Conservation (phyloP, 2,797 vertebrate species). For the Myotis vivesi region DNA sequence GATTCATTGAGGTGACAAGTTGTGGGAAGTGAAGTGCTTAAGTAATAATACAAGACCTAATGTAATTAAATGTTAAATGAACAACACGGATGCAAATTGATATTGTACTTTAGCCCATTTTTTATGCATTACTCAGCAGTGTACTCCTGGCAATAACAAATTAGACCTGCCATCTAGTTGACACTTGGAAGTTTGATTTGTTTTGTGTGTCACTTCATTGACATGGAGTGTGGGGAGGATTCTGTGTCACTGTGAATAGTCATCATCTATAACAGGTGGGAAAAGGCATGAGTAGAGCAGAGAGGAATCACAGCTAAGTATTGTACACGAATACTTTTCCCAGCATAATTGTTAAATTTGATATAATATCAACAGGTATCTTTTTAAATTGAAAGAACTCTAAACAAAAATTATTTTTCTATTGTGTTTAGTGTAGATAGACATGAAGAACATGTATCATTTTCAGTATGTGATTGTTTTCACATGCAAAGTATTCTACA, state of each 20-base stretch:
- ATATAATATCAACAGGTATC: not conserved
- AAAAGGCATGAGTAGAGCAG: not conserved
- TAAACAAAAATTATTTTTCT: not conserved
- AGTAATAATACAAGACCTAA: not conserved
- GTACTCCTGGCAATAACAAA: not conserved
- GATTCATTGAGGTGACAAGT: not conserved
- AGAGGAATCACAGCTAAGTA: not conserved
- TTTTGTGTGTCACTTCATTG: not conserved
- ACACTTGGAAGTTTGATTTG: not conserved
- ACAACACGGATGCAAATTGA: not conserved
- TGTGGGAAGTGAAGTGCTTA: not conserved
- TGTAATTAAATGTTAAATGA: not conserved
- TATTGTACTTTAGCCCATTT: not conserved
- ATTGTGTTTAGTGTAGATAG: not conserved
- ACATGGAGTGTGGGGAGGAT: not conserved
- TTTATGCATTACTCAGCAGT: not conserved
- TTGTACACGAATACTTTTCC: not conserved
- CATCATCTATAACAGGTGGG: not conserved
- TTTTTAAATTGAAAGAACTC: not conserved
- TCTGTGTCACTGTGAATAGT: not conserved
- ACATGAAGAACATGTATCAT: constrained; percentile 39
- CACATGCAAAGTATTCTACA: not conserved
- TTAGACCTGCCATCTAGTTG: not conserved
- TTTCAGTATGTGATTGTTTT: constrained; percentile 49
- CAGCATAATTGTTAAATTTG: not conserved